phyloP scores from a whole-genome alignment of 2,888 invertebrate genomes.

The Melipona bicolor region DNA sequence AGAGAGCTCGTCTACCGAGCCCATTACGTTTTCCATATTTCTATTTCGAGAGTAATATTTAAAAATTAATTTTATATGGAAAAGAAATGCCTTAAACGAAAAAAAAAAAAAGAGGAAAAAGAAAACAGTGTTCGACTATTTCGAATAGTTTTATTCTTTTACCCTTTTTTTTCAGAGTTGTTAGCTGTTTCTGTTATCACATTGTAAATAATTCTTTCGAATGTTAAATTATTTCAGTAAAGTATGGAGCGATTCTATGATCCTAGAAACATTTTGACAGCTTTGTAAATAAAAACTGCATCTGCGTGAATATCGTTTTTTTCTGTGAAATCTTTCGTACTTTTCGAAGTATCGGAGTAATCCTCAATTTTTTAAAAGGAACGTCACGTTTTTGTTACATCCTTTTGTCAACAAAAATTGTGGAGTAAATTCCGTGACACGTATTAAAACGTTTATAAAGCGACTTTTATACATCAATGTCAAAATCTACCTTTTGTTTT shows the following conservation, averaged over 20 bases:
- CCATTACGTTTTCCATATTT: neutral
- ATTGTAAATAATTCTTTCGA: neutral
- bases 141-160: neutral
- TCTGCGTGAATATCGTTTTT: too few relatives aligned
- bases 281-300: neutral
- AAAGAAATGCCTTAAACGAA: neutral
- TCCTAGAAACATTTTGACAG: neutral
- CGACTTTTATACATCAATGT: neutral
- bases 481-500: neutral
- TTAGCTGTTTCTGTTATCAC: neutral
- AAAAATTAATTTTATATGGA: neutral
- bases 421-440: neutral
- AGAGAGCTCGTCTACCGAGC: neutral
- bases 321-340: neutral
- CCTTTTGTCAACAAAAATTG: neutral
- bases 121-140: neutral
- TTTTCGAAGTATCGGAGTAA: neutral
- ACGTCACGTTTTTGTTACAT: neutral
- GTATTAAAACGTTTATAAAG: neutral
- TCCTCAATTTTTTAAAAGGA: neutral
- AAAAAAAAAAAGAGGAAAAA: neutral
- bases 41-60: neutral
- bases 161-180: neutral
- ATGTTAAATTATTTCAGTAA: neutral
- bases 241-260: neutral